phyloP scores from a whole-genome alignment of 2,888 invertebrate genomes.

The Tetragnatha montana region DNA sequence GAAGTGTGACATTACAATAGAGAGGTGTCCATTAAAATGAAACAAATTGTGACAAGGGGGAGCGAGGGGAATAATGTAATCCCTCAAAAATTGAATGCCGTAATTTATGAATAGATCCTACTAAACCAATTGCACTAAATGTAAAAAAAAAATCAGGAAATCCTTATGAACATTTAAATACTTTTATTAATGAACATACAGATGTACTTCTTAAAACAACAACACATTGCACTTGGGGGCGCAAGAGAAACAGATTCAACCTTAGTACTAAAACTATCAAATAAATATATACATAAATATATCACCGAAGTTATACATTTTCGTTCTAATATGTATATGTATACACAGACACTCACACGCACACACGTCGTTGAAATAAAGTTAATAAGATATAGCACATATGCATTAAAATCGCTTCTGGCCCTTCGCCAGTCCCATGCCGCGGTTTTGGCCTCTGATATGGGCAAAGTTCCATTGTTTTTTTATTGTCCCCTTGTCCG shows the following conservation, averaged over 20 bases:
- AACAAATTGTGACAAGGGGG: too few relatives aligned
- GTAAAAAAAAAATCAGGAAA: too few relatives aligned
- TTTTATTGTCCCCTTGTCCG: not conserved
- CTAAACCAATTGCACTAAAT: too few relatives aligned
- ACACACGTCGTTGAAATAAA: not conserved
- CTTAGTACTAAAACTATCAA: slow-evolving; percentile 11
- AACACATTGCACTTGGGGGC: slow-evolving; percentile 16
- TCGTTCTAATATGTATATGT: not conserved
- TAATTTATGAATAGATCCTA: too few relatives aligned
- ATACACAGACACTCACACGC: not conserved
- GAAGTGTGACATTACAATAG: too few relatives aligned
- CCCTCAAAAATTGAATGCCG: too few relatives aligned
- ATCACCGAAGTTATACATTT: slow-evolving; percentile 24
- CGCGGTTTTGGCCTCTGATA: not conserved
- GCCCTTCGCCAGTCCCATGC: not conserved
- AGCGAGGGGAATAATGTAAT: too few relatives aligned
- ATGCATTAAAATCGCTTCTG: not conserved
- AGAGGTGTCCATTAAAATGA: too few relatives aligned
- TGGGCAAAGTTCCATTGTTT: not conserved
- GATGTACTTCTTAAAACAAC: not conserved
- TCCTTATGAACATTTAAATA: not conserved
- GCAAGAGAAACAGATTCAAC: not conserved
- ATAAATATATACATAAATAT: slow-evolving; percentile 47
- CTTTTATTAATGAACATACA: not conserved
- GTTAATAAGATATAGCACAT: slow-evolving; percentile 1